Percentiles rank a stretch among this genome's conserved stretches.
phyloP scores from a whole-genome alignment of 2,113 vertebrate species.

The Chaetodon trifascialis region DNA sequence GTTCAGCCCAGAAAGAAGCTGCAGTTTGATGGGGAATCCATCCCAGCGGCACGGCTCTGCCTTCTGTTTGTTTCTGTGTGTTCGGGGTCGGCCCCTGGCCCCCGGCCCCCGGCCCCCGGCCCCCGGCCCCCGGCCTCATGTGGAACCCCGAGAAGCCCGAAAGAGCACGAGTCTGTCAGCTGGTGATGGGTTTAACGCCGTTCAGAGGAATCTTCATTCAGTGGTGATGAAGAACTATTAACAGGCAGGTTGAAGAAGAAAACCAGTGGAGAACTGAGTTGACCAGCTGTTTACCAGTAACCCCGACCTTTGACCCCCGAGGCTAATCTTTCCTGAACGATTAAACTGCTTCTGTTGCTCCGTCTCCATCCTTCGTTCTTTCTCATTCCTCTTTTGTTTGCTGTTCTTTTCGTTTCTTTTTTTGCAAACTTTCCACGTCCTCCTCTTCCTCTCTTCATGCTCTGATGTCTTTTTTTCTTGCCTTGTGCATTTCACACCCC shows the following conservation, averaged over 20 bases:
- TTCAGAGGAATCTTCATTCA: neutral
- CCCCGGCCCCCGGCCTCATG: neutral
- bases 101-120: neutral
- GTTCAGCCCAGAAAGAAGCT: neutral
- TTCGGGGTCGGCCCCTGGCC: neutral
- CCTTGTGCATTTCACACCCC: neutral
- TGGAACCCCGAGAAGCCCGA: neutral
- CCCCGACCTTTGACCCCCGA: neutral
- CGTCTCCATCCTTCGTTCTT: neutral
- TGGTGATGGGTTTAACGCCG: neutral
- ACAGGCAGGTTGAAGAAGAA: neutral
- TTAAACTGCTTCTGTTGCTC: neutral
- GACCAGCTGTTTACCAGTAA: neutral
- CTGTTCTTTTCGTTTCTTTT: neutral
- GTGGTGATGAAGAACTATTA: neutral
- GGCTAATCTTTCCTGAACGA: neutral
- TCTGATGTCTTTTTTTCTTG: neutral
- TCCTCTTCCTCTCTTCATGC: neutral
- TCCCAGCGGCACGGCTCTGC: neutral
- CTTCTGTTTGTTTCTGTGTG: neutral
- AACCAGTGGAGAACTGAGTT: neutral
- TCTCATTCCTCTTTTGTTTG: neutral
- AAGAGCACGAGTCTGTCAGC: conserved; percentile 17
- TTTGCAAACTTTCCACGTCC: neutral
- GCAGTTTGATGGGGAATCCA: neutral